Evolutionary conservation across 2,113 vertebrate species (phyloP).

Genomic region (Ellobius talpinus): DNA sequence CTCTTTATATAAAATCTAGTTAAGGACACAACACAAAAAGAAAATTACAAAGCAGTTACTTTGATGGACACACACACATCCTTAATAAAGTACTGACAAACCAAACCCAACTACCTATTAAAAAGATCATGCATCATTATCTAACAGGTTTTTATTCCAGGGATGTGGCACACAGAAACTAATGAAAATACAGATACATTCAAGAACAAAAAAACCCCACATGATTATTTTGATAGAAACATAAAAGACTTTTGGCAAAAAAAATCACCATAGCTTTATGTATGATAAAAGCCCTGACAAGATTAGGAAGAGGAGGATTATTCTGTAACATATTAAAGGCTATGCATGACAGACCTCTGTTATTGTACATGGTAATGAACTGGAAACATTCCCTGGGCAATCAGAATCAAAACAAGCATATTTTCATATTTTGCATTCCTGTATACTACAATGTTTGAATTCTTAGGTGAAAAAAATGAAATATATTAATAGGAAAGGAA

Average conservation of each 20-base stretch:
- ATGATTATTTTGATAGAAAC: not conserved
- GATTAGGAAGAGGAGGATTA: not conserved
- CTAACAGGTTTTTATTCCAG: not conserved
- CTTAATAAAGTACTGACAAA: not conserved
- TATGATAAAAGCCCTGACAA: not conserved
- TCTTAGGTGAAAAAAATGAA: not conserved
- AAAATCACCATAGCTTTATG: too few relatives aligned
- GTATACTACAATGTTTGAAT: not conserved
- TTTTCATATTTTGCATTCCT: not conserved
- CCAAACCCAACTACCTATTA: not conserved
- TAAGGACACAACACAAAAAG: not conserved
- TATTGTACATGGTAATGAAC: not conserved
- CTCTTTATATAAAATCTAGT: not conserved
- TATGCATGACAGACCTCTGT: not conserved
- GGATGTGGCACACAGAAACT: not conserved
- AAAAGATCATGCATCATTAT: not conserved
- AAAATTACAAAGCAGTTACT: not conserved
- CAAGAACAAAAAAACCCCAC: too few relatives aligned
- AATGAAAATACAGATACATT: not conserved
- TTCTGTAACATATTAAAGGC: too few relatives aligned
- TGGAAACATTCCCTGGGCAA: not conserved
- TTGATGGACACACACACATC: not conserved
- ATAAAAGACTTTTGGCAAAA: not conserved
- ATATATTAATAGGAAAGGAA: not conserved
- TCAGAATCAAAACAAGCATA: not conserved